Evolutionary conservation across 2,113 vertebrate genomes (phyloP).

Genomic region (Gopherus flavomarginatus): DNA sequence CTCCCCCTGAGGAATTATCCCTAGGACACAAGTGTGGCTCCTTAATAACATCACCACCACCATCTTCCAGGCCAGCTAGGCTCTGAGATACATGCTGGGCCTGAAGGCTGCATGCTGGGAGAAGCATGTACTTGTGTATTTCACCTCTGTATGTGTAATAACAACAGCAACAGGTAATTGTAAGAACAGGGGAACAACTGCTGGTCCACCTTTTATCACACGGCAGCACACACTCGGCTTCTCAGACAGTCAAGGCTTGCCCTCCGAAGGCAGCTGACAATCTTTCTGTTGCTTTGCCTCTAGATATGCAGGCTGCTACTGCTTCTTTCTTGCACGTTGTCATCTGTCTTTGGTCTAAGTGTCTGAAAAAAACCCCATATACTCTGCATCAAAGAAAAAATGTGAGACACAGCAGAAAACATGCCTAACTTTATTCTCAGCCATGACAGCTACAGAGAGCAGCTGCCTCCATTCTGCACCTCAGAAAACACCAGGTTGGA

Average conservation of each 20-base stretch:
- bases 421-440: rapidly evolving
- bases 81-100: not conserved
- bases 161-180: not conserved
- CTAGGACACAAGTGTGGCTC: not conserved
- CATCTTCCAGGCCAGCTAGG: too few relatives aligned
- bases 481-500: not conserved
- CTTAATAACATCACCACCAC: not conserved
- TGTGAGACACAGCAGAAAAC: not conserved
- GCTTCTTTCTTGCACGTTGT: not conserved
- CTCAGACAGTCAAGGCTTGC: not conserved
- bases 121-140: not conserved
- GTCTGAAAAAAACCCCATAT: not conserved
- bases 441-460: not conserved
- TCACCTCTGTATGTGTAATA: not conserved
- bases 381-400: not conserved
- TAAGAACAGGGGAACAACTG: not conserved
- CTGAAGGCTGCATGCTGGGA: not conserved
- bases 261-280: not conserved
- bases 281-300: not conserved
- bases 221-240: not conserved
- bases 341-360: rapidly evolving
- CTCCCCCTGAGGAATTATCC: not conserved
- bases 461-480: not conserved
- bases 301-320: not conserved
- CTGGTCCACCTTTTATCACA: not conserved